Conservation (phyloP, 2,797 vertebrate genomes). For the Harpagifer antarcticus region DNA sequence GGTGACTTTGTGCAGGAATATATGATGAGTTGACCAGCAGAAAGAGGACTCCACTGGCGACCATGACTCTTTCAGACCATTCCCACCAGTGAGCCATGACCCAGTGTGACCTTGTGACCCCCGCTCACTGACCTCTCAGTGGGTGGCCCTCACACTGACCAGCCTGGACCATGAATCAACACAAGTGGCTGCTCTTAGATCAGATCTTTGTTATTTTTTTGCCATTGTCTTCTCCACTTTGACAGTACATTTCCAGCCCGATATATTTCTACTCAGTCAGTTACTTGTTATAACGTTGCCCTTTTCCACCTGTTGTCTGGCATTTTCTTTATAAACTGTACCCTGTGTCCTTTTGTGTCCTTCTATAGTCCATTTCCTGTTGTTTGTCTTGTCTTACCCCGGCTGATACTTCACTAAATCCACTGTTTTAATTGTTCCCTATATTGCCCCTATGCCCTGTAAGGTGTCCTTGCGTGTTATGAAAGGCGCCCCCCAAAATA, state of each 20-base stretch:
- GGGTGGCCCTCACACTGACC: constrained; percentile 76
- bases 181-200: constrained; percentile 43
- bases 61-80: constrained; percentile 45
- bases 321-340: too few species aligned
- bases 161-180: constrained; percentile 41
- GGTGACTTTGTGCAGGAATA: constrained; percentile 4
- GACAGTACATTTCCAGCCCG: not conserved
- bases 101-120: constrained; percentile 67
- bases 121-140: constrained; percentile 73
- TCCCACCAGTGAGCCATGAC: constrained; percentile 70
- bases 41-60: constrained; percentile 19
- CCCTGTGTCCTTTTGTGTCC: too few species aligned
- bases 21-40: not conserved
- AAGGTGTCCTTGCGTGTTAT: too few species aligned
- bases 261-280: constrained; percentile 4
- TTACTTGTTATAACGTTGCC: not conserved
- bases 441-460: too few species aligned
- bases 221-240: constrained; percentile 14
- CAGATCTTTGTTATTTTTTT: constrained; percentile 25
- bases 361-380: too few species aligned
- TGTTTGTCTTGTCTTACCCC: too few species aligned
- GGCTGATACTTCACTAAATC: too few species aligned
- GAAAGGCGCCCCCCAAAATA: too few species aligned
- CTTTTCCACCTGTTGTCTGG: not conserved
- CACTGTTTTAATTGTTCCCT: too few species aligned